Evolutionary conservation across 2,797 vertebrate species (phyloP), one percentile per base, ranked within the genome.

Genomic region (Chelon labrosus): DNA sequence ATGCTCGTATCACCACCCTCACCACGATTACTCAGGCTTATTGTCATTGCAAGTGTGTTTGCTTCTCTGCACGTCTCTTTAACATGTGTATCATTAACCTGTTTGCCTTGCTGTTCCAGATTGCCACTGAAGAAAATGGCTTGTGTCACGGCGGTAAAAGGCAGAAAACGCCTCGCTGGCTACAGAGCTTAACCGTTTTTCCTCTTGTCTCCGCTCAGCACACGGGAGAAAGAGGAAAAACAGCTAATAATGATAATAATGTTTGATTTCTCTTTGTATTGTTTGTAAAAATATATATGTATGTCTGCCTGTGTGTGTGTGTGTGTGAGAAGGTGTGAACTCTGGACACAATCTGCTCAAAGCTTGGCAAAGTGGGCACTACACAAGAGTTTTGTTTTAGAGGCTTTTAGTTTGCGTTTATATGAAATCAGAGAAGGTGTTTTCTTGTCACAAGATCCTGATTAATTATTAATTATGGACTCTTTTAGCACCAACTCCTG

Each of bases 91-190:
- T 94, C 95, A 97, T 96, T 99, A 98, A 99, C 96, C 92, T 95
- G 94, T 99, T 95, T 99, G 97, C 97, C 95, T 98, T 99, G 97
- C 97, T 96, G 95, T 97, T 97, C 94, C 97, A 99, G 98, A 99
- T 98, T 94, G 85, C 93, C 92, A 83, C 87, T 80, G 93, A 92
- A 83, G 93, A 82, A 93, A 92, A 80, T 79, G 82, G 71, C 91
- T 93, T 88, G 86, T 79, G 83, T 88, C 94, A 61, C 86, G 41
- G 79, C 70, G 93, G 92, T 87, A 91, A 93, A 94, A 80, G 70
- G 63, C 73, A 78, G 82, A 70, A 59, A 53, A 72, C 68, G 78
- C 59, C 57, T 83, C 31, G 81, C 75, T 64, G 52, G 62, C 84
- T 85, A 70, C 70, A 70, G 50, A n/a, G 66, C 82, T 83, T 84